Base-by-base conservation (phyloP, 30 jellyfish, hydroid and myxozoan species). In the Aurelia sp. region DNA sequence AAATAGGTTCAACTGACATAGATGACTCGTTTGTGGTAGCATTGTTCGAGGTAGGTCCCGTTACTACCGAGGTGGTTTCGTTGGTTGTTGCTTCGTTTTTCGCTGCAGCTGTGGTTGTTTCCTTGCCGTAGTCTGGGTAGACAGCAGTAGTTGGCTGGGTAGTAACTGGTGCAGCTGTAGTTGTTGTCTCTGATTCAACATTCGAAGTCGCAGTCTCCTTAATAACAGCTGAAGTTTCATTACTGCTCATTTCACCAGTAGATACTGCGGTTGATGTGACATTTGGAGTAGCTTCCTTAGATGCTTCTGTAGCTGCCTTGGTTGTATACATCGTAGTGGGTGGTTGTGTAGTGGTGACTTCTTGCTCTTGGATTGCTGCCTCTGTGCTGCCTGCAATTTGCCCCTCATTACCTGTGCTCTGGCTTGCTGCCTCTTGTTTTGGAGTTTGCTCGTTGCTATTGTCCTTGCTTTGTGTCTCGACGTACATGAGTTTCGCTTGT, bases 391-490 rank as follows among this genome's bases (percentile, higher is more conserved):
- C 11, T 20, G 55, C 13, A 44, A 16, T 44, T 44, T 44, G 55
- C 16, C 55, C 55, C 15, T 44, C 55, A 7, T 13, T 44, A 5
- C 15, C 55, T 44, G 55, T 44, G 55, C 55, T 44, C 16, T 44
- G 55, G 55, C 55, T 44, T 9, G 15, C 55, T 44, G 55, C 55
- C 55, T 44, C 55, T 7, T 44, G 55, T 44, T 44, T 44, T 44
- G 55, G 55, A 44, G 55, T 6, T 66, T 66, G 30, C 75, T 75
- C 71, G 75, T 53, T 59, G 64, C 62, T 75, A 35, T 19, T 75
- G 69, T 55, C 86, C 15, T 21, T 30, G 31, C 40, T 20, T 59
- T 69, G 83, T 53, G 84, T 52, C 61, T 81, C 73, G 33, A 81
- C 72, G 20, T 81, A 53, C 68, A 69, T 50, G 19, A 69, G 41